These are phyloP conservation scores for Platalea minor DNA, from an alignment of 2,797 vertebrate genomes.

Conservation along the genomic window DNA sequence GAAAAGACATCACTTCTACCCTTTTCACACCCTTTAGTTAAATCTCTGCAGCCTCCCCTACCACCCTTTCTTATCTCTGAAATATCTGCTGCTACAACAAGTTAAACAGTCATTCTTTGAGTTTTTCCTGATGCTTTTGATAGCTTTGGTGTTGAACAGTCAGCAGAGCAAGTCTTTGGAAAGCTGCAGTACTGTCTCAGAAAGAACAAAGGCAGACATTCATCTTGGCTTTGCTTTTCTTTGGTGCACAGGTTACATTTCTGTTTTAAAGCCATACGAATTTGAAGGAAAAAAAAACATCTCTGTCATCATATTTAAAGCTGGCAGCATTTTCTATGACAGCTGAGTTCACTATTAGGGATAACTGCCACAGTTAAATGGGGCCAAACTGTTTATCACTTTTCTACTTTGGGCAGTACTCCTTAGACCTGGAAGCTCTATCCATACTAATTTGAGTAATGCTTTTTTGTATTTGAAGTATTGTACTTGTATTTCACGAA, in stretches of 20 bases:
- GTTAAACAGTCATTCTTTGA: neutral
- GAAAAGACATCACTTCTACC: slow-evolving; percentile 23
- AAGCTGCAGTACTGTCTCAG: neutral
- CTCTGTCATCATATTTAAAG: neutral
- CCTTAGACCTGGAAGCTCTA: neutral
- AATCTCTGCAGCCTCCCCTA: slow-evolving; percentile 22
- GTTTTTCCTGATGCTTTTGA: neutral
- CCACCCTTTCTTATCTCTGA: neutral
- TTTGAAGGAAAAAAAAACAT: neutral
- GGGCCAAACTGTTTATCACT: neutral
- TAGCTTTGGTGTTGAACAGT: neutral
- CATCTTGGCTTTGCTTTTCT: neutral
- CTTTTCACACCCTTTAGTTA: neutral
- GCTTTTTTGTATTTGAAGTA: neutral
- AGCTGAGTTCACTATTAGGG: neutral
- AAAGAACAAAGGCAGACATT: neutral
- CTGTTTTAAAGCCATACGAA: neutral
- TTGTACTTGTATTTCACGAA: neutral
- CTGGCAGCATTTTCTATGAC: neutral
- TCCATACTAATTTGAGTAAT: neutral
- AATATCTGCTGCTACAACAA: neutral
- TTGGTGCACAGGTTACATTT: neutral
- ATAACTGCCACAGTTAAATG: neutral
- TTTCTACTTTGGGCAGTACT: neutral
- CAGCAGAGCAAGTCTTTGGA: neutral